These are phyloP conservation scores for Saccopteryx bilineata DNA, from an alignment of 2,113 vertebrate species.

Conservation along the genomic window DNA sequence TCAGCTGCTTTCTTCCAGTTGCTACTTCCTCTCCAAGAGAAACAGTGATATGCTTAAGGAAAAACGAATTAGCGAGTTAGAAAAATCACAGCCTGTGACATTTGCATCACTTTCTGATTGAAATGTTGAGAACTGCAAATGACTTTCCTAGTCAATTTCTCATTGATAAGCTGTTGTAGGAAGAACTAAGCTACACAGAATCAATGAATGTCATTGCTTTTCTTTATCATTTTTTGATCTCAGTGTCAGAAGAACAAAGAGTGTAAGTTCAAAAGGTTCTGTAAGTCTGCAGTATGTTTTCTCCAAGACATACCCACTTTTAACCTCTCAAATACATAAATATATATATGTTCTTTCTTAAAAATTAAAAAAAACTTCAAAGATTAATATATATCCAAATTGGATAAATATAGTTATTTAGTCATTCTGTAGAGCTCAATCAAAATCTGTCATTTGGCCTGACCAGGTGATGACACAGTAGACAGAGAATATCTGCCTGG, in stretches of 20 bases:
- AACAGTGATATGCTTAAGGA: background rate
- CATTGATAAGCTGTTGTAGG: constrained; percentile 3
- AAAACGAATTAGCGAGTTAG: constrained; percentile 63
- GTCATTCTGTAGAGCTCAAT: background rate
- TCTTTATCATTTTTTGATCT: background rate
- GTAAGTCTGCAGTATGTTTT: background rate
- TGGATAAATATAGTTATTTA: background rate
- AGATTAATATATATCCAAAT: background rate
- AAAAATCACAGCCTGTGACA: constrained; percentile 50
- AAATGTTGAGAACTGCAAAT: constrained; percentile 31
- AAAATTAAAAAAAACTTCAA: constrained; percentile 28
- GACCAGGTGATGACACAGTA: too few relatives aligned
- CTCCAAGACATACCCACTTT: background rate
- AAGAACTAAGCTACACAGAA: background rate
- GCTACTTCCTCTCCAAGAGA: constrained; percentile 66
- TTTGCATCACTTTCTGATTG: background rate
- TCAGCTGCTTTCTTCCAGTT: constrained; percentile 49
- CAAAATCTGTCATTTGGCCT: background rate
- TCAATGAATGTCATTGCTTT: background rate
- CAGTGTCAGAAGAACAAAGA: background rate
- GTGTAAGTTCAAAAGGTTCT: background rate
- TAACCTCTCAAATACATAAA: background rate
- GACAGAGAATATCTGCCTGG: too few relatives aligned
- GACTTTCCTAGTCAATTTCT: constrained; percentile 17
- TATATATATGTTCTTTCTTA: background rate